These are phyloP conservation scores for Cantharis flavilabris DNA, from an alignment of 2,888 invertebrate species.

Conservation along the genomic window DNA sequence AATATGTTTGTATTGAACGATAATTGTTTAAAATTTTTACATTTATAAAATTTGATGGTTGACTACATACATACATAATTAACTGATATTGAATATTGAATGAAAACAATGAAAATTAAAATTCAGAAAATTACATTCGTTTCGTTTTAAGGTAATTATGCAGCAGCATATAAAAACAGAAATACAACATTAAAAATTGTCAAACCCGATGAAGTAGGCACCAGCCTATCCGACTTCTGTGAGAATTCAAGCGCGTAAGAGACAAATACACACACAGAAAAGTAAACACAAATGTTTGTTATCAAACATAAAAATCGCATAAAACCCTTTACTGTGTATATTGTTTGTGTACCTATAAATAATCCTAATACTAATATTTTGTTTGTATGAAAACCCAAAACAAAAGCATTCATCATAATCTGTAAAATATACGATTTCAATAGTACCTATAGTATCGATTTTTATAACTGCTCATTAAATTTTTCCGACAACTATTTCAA, in stretches of 20 bases:
- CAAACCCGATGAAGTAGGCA: background rate
- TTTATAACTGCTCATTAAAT: background rate
- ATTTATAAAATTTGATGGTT: background rate
- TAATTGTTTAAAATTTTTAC: background rate
- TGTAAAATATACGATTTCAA: background rate
- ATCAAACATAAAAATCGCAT: conserved; percentile 15
- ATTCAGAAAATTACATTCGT: background rate
- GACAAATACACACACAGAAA: conserved; percentile 12
- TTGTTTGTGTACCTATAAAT: conserved; percentile 9
- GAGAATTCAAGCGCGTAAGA: conserved; percentile 2
- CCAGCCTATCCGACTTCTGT: background rate
- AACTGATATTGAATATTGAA: background rate
- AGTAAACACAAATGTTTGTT: conserved; percentile 16
- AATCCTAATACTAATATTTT: conserved; percentile 14
- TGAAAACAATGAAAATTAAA: background rate
- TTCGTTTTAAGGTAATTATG: background rate
- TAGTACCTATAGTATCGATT: background rate
- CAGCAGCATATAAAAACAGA: background rate
- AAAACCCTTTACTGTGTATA: conserved; percentile 8
- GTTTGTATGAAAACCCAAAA: conserved; percentile 11
- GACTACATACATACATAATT: background rate
- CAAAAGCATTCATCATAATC: background rate
- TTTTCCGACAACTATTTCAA: background rate
- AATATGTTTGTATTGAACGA: background rate
- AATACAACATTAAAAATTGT: background rate